Evolutionary conservation across 2,797 vertebrate genomes (phyloP), one percentile per base, ranked within the genome.

Genomic region (Acanthopagrus latus): DNA sequence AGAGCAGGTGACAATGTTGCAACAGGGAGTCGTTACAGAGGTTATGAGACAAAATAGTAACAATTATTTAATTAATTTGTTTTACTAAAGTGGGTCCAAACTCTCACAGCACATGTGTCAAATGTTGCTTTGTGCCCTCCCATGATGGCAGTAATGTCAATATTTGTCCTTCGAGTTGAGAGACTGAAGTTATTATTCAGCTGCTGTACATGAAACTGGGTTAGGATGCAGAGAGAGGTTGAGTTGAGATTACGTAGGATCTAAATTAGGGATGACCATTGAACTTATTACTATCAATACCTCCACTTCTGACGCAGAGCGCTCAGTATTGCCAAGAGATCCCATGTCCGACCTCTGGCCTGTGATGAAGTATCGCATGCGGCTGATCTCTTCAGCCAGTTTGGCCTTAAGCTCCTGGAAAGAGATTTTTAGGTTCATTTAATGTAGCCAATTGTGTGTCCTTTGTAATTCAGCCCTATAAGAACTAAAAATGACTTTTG

Each of bases 341-440:
- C 82, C 75, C 0, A 84, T 86, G 27, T 88, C 93, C 0, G 96
- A 92, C 84, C 92, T 90, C 78, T 97, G 96, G 0, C 96, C 96
- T 0, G 97, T 95, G 52, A 97, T 95, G 88, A 98, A 97, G 68
- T 92, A 89, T 0, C 96, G 96, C 89, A 99, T 95, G 62, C 96
- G 94, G 69, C 95, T 95, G 0, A 99, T 97, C 92, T 99, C 98
- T 64, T 98, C 97, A 0, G 96, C 96, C 73, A 99, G 94, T 80
- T 94, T 95, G 14, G 82, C 77, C 63, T 98, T 97, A 65, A 99
- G 95, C 86, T 98, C 97, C 98, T 99, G 93, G 54, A 78, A 52
- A 82, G 2, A 81, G 7, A 71, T 43, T 51, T 46, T 62, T n/a
- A 8, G 33, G 33, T 33, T 33, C 33, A 33, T 33, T 7, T 33